Conservation (phyloP, 2,888 invertebrate species). For the Aproaerema taeniolella region DNA sequence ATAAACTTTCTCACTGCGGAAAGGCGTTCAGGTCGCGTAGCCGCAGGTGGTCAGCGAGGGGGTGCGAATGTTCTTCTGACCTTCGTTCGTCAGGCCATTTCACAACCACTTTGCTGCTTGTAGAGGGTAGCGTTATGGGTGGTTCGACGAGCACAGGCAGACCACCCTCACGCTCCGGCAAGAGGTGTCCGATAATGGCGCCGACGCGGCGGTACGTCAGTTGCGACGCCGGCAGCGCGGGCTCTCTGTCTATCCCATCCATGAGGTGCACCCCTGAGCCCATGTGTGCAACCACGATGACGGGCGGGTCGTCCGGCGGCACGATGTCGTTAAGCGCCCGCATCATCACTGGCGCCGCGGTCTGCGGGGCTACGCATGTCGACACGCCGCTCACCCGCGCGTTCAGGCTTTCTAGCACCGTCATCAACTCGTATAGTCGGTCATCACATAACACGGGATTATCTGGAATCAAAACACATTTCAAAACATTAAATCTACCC, state of each 20-base stretch:
- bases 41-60: slow-evolving; percentile 53
- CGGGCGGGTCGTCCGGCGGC: slow-evolving; percentile 40
- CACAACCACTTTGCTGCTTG: slow-evolving; percentile 51
- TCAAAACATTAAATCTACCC: too few relatives aligned
- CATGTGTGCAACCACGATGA: slow-evolving; percentile 49
- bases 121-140: slow-evolving; percentile 57
- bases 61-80: slow-evolving; percentile 37
- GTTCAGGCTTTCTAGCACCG: slow-evolving; percentile 83
- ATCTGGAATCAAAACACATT: slow-evolving; percentile 74
- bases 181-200: slow-evolving; percentile 52
- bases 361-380: slow-evolving; percentile 64
- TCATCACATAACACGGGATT: slow-evolving; percentile 90
- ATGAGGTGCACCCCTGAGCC: slow-evolving; percentile 31
- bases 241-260: slow-evolving; percentile 29
- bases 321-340: slow-evolving; percentile 56
- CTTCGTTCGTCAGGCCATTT: slow-evolving; percentile 60
- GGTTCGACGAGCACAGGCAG: slow-evolving; percentile 61
- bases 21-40: slow-evolving; percentile 53
- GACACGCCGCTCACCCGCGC: slow-evolving; percentile 84
- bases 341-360: slow-evolving; percentile 48
- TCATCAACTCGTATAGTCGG: slow-evolving; percentile 82
- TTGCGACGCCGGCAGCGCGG: slow-evolving; percentile 33
- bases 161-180: slow-evolving; percentile 55
- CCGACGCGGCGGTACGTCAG: slow-evolving; percentile 54
- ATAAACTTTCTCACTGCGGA: slow-evolving; percentile 45